Percentiles rank a stretch among this genome's conserved stretches.
Evolutionary conservation across 2,797 vertebrate genomes (phyloP).

Genomic region (Hydrolagus colliei): DNA sequence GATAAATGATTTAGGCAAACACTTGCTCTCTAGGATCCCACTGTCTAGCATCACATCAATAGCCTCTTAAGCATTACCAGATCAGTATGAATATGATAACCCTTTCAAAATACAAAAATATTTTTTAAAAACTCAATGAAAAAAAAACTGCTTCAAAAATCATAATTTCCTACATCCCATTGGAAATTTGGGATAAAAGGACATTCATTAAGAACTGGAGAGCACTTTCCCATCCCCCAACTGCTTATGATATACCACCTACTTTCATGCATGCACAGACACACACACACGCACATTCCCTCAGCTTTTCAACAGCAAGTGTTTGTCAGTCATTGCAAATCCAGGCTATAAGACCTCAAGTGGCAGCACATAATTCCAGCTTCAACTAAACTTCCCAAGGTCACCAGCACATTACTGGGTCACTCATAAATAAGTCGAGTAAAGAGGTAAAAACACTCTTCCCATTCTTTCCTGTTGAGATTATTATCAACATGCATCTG

Average conservation of each 20-base stretch:
- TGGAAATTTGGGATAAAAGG: not conserved
- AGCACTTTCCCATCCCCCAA: not conserved
- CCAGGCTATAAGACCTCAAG: conserved; percentile 51
- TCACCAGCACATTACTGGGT: conserved; percentile 53
- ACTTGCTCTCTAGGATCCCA: no score
- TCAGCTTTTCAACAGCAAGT: conserved; percentile 33
- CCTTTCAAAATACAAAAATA: no score
- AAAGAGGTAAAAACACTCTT: conserved; percentile 52
- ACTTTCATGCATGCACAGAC: not conserved
- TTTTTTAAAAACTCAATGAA: no score
- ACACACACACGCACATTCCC: not conserved
- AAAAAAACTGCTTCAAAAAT: no score
- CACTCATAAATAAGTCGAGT: conserved; percentile 63
- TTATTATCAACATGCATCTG: conserved; percentile 31
- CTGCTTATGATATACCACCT: not conserved
- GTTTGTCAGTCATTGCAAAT: conserved; percentile 50
- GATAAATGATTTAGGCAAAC: no score
- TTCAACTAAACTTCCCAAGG: conserved; percentile 63
- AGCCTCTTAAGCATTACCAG: no score
- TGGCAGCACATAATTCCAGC: conserved; percentile 54
- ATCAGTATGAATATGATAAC: no score
- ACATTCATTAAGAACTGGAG: not conserved
- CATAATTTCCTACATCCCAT: not conserved
- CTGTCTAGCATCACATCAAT: no score
- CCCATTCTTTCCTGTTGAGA: conserved; percentile 28